Evolutionary conservation across 2,888 invertebrate species (phyloP), one percentile per base, ranked within the genome.

Genomic region (Hanleya hanleyi): DNA sequence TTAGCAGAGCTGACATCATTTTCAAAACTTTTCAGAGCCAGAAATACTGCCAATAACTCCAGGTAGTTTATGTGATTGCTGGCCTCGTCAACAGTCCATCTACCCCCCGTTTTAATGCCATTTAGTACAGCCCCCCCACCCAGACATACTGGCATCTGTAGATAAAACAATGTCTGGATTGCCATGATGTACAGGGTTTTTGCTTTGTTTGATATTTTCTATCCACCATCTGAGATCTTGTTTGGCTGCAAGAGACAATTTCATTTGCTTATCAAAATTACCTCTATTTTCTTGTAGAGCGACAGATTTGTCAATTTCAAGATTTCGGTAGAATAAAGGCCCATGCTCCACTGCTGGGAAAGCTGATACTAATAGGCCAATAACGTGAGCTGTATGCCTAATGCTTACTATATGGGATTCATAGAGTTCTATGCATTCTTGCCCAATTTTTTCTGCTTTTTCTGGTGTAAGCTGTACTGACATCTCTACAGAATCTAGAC

Each of bases 151-250:
- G 5, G 69, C 69, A 37, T 69, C 69, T 18, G 69, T 51, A 33
- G 36, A n/a, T 18, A 69, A 22, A 18, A 35, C 33, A 36, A 61
- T 18, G 6, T 26, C n/a, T 26, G 69, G 37, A 26, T 26, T 12
- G 3, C 7, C 18, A 9, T 26, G 50, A 12, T n/a, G 32, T 7
- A 69, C 29, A 4, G 57, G 61, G n/a, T 61, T 35, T 6, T 18
- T 18, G 61, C n/a, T 22, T 9, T 22, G 22, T 5, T 26, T 12
- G 7, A 62, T 15, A 35, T 64, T 69, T 7, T 69, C 38, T n/a
- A 36, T 69, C 69, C 69, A 69, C 69, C 69, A 69, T 18, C 5
- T 12, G 5, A 69, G 36, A n/a, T 69, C 69, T 9, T 12, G 26
- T 35, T 9, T 62, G 36, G 51, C n/a, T 5, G 5, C 18, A 12